Evolutionary conservation across 2,797 vertebrate genomes (phyloP).

Genomic region (Hafferia zeledoni): DNA sequence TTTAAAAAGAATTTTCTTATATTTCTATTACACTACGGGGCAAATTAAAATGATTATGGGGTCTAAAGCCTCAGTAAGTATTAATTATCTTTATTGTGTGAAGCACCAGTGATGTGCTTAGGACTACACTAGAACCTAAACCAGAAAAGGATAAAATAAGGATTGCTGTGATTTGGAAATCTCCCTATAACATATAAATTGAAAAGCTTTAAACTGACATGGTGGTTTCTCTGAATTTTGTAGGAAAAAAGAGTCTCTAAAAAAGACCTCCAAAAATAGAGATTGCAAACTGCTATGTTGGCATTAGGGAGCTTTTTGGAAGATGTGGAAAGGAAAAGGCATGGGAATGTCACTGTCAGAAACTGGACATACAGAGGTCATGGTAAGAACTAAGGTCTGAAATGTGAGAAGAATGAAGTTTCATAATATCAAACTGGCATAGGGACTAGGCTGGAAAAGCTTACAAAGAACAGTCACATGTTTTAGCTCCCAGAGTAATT

Average conservation of each 20-base stretch:
- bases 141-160: neutral
- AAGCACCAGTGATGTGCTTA: neutral
- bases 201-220: neutral
- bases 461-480: neutral
- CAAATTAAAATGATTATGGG: constrained; percentile 6
- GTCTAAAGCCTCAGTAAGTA: neutral
- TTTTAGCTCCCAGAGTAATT: constrained; percentile 8
- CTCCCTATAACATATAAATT: neutral
- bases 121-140: neutral
- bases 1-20: neutral
- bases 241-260: neutral
- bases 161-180: neutral
- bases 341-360: neutral
- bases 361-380: neutral
- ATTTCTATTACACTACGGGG: neutral
- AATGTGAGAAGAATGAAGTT: neutral
- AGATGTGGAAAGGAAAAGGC: neutral
- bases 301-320: neutral
- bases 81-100: neutral
- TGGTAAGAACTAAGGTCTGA: neutral
- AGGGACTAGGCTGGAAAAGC: neutral
- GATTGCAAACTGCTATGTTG: neutral
- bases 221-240: neutral
- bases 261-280: neutral
- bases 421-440: neutral